These are phyloP conservation scores for Merluccius polli DNA, from an alignment of 2,797 vertebrate genomes.

Conservation along the genomic window DNA sequence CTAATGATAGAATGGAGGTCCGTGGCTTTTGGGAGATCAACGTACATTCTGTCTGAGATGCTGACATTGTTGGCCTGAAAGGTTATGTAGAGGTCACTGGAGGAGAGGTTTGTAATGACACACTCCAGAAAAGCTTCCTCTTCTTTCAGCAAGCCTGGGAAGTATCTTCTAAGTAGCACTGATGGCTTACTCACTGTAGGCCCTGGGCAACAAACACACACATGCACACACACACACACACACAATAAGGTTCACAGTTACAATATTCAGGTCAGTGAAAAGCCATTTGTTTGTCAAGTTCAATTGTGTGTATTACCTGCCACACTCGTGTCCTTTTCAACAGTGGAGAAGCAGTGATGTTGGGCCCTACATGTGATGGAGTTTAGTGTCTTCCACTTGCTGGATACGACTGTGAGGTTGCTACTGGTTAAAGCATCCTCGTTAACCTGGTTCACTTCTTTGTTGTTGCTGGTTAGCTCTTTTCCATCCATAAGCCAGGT, in stretches of 20 bases:
- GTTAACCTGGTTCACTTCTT: accelerated
- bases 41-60: constrained; percentile 21
- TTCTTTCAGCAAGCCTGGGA: constrained; percentile 32
- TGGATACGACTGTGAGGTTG: constrained; percentile 18
- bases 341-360: constrained; percentile 50
- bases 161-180: constrained; percentile 56
- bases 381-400: constrained; percentile 26
- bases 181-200: constrained; percentile 19
- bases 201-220: constrained; percentile 32
- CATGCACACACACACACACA: neutral
- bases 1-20: constrained; percentile 41
- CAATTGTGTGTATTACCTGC: constrained; percentile 32
- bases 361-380: constrained; percentile 52
- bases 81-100: constrained; percentile 49
- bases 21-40: constrained; percentile 35
- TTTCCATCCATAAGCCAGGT: constrained; percentile 47
- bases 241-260: neutral
- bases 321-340: neutral
- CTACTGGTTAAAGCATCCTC: constrained; percentile 20
- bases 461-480: accelerated
- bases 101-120: constrained; percentile 40
- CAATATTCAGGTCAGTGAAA: neutral
- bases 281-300: neutral
- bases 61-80: constrained; percentile 26
- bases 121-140: constrained; percentile 51